Evolutionary conservation across 2,888 invertebrate species (phyloP).

Genomic region (Pollenia labialis): DNA sequence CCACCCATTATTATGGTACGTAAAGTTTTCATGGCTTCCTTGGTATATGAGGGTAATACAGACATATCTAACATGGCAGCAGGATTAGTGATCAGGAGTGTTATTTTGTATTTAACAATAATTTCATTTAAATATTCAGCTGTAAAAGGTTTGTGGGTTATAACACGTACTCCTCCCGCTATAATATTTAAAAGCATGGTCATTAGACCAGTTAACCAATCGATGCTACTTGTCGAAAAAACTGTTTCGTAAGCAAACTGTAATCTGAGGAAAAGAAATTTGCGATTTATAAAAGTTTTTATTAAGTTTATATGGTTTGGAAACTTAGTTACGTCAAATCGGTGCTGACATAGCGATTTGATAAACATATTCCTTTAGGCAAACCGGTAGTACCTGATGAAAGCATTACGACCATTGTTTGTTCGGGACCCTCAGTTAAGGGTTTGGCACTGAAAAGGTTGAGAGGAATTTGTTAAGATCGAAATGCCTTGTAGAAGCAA

Average conservation of each 20-base stretch:
- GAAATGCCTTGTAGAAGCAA: too few species aligned
- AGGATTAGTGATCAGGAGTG: conserved; percentile 76
- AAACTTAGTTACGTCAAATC: too few species aligned
- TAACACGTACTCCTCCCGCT: conserved; percentile 49
- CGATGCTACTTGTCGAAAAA: conserved; percentile 42
- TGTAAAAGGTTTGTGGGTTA: conserved; percentile 75
- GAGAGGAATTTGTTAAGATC: too few species aligned
- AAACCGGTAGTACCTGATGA: conserved; percentile 65
- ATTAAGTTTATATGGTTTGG: too few species aligned
- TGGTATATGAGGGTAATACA: conserved; percentile 73
- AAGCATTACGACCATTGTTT: conserved; percentile 56
- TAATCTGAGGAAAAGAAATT: not conserved
- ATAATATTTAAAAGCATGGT: conserved; percentile 39
- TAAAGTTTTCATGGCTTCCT: conserved; percentile 75
- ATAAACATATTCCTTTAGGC: conserved; percentile 57
- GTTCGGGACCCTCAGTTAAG: conserved; percentile 35
- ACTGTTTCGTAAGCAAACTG: conserved; percentile 10
- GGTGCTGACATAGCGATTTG: conserved; percentile 3
- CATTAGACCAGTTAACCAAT: conserved; percentile 59
- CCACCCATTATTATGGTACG: conserved; percentile 77
- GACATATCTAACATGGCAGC: conserved; percentile 75
- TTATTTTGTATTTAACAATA: conserved; percentile 78
- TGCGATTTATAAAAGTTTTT: not conserved
- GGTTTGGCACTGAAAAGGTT: too few species aligned
- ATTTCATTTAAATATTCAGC: conserved; percentile 77